Conservation (phyloP, 2,797 vertebrate species). For the Apodemus agrarius region DNA sequence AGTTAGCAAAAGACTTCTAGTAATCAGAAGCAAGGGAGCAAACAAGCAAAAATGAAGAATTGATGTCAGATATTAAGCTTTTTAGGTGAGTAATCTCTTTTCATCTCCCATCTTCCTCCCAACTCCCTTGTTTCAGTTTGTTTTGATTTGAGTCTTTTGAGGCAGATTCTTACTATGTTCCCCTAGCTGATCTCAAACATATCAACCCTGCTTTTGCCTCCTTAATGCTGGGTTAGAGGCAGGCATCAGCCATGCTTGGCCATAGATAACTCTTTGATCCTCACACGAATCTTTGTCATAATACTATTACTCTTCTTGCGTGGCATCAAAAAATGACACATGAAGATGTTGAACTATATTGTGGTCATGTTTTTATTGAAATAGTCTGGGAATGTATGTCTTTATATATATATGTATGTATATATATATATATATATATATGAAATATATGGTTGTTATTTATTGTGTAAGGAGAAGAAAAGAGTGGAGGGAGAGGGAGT, state of each 20-base stretch:
- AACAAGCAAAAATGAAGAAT: background rate
- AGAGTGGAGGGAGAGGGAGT: fast-evolving
- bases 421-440: background rate
- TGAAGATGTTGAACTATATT: background rate
- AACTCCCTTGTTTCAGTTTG: background rate
- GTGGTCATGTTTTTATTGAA: background rate
- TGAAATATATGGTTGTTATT: background rate
- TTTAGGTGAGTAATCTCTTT: background rate
- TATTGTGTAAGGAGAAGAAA: background rate
- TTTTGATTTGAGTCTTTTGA: background rate
- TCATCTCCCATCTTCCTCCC: fast-evolving
- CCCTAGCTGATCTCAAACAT: background rate
- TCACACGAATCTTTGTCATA: background rate
- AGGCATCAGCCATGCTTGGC: background rate
- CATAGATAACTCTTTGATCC: constrained; percentile 1
- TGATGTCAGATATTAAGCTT: background rate
- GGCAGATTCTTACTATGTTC: background rate
- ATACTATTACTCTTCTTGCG: background rate
- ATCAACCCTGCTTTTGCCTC: background rate
- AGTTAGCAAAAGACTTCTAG: background rate
- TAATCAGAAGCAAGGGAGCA: background rate
- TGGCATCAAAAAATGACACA: background rate
- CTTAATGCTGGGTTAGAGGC: background rate
- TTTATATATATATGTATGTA: background rate
- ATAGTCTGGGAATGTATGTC: background rate